Evolutionary conservation across 2,888 invertebrate genomes (phyloP).

Genomic region (Latheticus oryzae): DNA sequence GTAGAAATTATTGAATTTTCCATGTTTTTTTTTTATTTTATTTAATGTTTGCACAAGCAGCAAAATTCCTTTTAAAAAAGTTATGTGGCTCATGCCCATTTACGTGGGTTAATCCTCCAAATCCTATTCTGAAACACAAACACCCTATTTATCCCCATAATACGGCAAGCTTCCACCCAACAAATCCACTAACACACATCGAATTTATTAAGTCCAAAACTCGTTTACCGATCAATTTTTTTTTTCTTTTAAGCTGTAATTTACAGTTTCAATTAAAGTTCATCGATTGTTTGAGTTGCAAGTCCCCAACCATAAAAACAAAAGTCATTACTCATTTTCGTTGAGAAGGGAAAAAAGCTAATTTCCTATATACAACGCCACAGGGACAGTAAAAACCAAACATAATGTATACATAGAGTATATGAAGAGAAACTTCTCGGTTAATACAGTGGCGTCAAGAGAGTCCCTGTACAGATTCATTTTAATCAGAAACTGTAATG

Average conservation of each 20-base stretch:
- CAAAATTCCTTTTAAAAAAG: too few species aligned
- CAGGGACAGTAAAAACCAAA: neutral
- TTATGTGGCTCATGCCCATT: too few species aligned
- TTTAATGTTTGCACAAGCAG: too few species aligned
- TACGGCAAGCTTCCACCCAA: neutral
- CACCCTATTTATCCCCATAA: slow-evolving; percentile 1
- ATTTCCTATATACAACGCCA: too few species aligned
- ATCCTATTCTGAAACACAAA: too few species aligned
- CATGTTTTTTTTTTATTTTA: neutral
- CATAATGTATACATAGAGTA: slow-evolving; percentile 3
- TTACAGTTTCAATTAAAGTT: slow-evolving; percentile 5
- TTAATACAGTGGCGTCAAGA: neutral
- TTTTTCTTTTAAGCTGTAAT: slow-evolving; percentile 1
- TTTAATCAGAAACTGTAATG: slow-evolving; percentile 6
- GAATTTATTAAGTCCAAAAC: neutral
- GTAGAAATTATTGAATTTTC: too few species aligned
- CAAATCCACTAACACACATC: neutral
- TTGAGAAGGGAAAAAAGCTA: too few species aligned
- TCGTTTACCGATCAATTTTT: slow-evolving; percentile 3
- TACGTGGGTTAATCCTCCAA: too few species aligned
- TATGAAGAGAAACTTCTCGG: neutral
- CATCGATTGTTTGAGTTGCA: neutral
- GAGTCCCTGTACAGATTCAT: slow-evolving; percentile 6
- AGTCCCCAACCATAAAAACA: neutral
- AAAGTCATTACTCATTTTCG: neutral